phyloP scores from a whole-genome alignment of 2,113 vertebrate genomes.

The Electrona antarctica region DNA sequence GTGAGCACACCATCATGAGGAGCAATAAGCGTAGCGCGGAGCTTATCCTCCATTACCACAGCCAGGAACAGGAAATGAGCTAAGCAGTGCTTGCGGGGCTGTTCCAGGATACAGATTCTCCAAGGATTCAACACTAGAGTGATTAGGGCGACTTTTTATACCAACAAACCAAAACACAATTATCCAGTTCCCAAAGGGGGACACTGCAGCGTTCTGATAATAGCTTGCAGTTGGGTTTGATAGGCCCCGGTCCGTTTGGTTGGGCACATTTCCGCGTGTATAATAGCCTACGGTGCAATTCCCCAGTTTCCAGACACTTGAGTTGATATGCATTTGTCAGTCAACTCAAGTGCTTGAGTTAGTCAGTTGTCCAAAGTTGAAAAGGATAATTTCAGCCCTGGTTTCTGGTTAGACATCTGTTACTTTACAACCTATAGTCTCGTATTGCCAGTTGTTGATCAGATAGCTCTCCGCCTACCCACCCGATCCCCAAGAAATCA shows the following conservation, averaged over 20 bases:
- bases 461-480: no score
- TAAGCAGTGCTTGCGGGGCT: conserved; percentile 56
- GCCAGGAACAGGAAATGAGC: conserved; percentile 76
- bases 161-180: conserved; percentile 70
- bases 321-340: no score
- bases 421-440: no score
- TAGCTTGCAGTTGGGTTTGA: conserved; percentile 59
- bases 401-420: no score
- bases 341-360: no score
- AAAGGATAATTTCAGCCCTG: no score
- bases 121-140: conserved; percentile 48
- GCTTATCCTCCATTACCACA: conserved; percentile 70
- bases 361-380: no score
- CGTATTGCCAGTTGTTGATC: no score
- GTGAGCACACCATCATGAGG: conserved; percentile 52
- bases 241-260: conserved; percentile 26
- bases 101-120: conserved; percentile 56
- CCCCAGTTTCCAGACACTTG: no score
- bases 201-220: conserved; percentile 47
- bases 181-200: conserved; percentile 59
- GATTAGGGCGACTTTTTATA: conserved; percentile 61
- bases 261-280: conserved; percentile 1
- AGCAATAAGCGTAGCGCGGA: conserved; percentile 50
- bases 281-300: no score
- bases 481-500: no score